These are phyloP conservation scores for Cantharis rufa DNA, from an alignment of 2,888 invertebrate species.

Conservation along the genomic window DNA sequence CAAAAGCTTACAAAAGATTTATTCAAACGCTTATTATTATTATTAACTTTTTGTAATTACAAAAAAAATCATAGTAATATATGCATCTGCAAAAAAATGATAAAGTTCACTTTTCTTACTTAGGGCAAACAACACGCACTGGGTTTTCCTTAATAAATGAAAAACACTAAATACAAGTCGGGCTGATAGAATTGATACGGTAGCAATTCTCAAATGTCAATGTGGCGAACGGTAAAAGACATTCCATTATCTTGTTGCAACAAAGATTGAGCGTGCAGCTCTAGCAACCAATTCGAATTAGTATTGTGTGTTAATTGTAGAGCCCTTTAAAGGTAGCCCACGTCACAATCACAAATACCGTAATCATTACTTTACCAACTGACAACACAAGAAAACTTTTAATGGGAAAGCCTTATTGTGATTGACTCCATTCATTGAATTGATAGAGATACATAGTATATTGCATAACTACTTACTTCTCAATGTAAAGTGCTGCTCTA, in stretches of 20 bases:
- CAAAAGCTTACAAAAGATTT: not conserved
- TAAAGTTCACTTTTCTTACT: not conserved
- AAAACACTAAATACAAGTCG: not conserved
- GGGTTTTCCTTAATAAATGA: not conserved
- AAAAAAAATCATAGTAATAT: not conserved
- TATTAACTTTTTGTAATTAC: not conserved
- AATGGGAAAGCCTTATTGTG: not conserved
- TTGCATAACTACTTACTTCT: not conserved
- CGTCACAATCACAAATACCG: not conserved
- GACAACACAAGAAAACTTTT: not conserved
- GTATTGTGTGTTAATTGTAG: not conserved
- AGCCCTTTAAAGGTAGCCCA: not conserved
- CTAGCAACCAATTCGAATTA: not conserved
- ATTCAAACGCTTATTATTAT: too few relatives aligned
- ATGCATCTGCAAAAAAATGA: not conserved
- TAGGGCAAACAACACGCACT: not conserved
- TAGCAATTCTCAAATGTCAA: not conserved
- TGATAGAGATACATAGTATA: not conserved
- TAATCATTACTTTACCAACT: not conserved
- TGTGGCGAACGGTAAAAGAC: not conserved
- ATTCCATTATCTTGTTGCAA: not conserved
- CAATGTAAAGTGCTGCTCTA: not conserved
- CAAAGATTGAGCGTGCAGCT: not conserved
- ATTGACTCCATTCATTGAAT: not conserved
- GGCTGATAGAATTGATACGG: not conserved